Evolutionary conservation across 2,797 vertebrate genomes (phyloP).

Genomic region (Intellagama lesueurii): DNA sequence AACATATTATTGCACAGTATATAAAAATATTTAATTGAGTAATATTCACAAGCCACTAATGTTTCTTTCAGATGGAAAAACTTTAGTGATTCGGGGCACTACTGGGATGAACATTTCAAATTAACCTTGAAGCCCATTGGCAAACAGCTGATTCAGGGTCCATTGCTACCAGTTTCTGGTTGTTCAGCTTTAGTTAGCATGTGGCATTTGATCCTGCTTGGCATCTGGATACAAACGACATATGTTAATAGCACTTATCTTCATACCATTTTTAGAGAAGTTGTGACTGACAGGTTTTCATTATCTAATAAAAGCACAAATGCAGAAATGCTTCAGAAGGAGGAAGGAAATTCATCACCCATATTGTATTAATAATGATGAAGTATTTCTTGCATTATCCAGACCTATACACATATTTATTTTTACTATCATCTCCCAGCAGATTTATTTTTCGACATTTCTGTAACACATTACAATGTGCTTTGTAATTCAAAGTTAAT

Average conservation of each 20-base stretch:
- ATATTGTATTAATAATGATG: constrained; percentile 1
- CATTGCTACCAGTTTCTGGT: neutral
- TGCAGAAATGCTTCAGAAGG: neutral
- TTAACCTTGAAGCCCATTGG: neutral
- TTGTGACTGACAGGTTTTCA: neutral
- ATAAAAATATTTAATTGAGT: neutral
- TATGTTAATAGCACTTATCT: neutral
- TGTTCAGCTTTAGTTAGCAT: neutral
- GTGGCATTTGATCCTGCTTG: fast-evolving
- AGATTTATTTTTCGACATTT: neutral
- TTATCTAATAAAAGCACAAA: neutral
- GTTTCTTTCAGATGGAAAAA: neutral
- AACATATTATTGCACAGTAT: neutral
- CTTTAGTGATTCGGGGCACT: neutral
- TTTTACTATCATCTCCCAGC: neutral
- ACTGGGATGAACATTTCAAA: neutral
- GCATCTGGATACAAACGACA: neutral
- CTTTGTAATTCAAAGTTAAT: neutral
- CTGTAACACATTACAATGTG: neutral
- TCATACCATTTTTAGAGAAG: neutral
- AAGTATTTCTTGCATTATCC: neutral
- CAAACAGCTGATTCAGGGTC: neutral
- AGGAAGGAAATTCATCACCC: neutral
- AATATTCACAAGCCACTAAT: neutral
- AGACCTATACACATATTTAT: neutral